A percentile compares a stretch with the other conserved stretches of the same genome.
Conservation (phyloP, 2,113 vertebrate genomes). For the Boulengerochromis microlepis region DNA sequence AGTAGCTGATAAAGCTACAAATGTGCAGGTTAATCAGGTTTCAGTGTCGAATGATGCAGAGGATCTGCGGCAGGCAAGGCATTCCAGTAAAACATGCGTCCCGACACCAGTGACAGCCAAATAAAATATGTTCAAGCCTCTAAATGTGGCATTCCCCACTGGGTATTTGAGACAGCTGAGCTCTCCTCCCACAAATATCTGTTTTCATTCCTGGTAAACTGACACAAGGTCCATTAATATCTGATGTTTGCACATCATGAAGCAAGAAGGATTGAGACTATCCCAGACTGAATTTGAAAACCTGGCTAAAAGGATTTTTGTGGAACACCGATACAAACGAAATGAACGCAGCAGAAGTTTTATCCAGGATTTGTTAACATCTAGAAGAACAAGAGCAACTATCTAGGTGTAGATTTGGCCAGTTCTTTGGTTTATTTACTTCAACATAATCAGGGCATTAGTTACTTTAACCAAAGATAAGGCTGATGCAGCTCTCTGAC, state of each 20-base stretch:
- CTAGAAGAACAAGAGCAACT: neutral
- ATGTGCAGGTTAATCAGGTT: conserved; percentile 18
- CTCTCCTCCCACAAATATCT: conserved; percentile 7
- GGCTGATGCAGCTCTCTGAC: neutral
- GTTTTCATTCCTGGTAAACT: conserved; percentile 19
- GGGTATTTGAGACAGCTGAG: neutral
- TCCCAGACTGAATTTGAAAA: neutral
- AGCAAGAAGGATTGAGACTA: neutral
- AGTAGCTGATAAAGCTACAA: neutral
- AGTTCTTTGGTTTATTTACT: neutral
- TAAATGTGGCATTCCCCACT: neutral
- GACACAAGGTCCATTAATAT: conserved; percentile 1
- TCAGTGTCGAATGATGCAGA: neutral
- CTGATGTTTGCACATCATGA: neutral
- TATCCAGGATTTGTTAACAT: neutral
- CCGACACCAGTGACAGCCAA: neutral
- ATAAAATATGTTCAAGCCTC: neutral
- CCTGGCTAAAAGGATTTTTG: neutral
- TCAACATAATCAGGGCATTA: neutral
- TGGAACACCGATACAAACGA: neutral
- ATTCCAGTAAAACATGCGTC: neutral
- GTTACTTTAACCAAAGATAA: neutral
- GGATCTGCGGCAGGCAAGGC: neutral
- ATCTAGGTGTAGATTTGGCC: neutral
- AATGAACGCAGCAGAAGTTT: neutral